Conservation (phyloP, 2,797 vertebrate genomes). For the Sciurus carolinensis region DNA sequence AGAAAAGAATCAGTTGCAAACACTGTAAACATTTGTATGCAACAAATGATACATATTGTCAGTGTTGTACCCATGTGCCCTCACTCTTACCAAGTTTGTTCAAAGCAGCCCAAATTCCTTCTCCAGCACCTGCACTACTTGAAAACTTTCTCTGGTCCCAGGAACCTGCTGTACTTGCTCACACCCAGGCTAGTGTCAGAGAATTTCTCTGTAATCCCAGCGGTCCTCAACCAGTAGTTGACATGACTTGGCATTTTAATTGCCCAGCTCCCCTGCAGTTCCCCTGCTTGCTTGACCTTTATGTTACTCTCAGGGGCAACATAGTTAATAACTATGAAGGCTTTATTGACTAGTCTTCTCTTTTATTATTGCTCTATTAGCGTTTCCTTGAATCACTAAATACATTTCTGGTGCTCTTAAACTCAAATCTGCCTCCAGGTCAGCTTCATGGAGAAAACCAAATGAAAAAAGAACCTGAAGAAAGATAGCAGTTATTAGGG, state of each 20-base stretch:
- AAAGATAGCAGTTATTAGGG: neutral
- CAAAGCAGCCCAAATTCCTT: neutral
- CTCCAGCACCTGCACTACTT: too few relatives aligned
- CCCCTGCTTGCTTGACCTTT: neutral
- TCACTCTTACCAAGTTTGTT: neutral
- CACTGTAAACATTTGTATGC: neutral
- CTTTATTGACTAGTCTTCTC: neutral
- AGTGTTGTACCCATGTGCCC: rapidly evolving
- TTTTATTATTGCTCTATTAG: neutral
- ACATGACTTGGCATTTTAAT: neutral
- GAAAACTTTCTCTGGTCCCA: neutral
- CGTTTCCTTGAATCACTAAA: constrained; percentile 9
- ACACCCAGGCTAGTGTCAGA: neutral
- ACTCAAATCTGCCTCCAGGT: neutral
- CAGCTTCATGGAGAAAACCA: neutral
- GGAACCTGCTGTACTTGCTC: neutral
- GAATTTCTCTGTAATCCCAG: neutral
- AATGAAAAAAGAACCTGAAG: neutral
- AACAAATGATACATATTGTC: neutral
- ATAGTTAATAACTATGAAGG: neutral
- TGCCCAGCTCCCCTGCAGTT: neutral
- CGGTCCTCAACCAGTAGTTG: neutral
- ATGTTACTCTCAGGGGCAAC: neutral
- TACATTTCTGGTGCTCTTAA: neutral
- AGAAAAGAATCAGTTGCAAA: neutral